A percentile compares a stretch with the other conserved stretches of the same genome.
Conservation (phyloP, 2,888 invertebrate genomes). For the Panopea generosa region DNA sequence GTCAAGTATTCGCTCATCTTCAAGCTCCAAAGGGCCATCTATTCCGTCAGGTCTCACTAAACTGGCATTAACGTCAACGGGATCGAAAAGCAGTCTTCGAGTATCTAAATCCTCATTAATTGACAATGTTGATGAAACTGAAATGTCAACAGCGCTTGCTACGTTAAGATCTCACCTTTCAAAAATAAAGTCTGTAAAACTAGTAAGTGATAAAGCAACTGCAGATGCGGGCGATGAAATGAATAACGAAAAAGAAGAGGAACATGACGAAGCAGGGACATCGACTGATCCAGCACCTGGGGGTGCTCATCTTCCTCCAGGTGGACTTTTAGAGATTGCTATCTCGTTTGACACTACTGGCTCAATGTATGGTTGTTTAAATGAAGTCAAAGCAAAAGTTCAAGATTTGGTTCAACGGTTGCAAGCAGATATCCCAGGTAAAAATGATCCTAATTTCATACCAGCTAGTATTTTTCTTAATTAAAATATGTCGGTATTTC, state of each 20-base stretch:
- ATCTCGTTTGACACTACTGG: conserved; percentile 81
- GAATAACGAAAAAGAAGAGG: conserved; percentile 4
- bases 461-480: background rate
- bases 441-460: too few species aligned
- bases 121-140: conserved; percentile 35
- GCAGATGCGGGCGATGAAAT: too few species aligned
- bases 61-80: conserved; percentile 33
- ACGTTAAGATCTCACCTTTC: conserved; percentile 22
- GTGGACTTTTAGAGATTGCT: conserved; percentile 75
- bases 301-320: conserved; percentile 46
- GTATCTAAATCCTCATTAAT: conserved; percentile 30
- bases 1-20: conserved; percentile 17
- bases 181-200: conserved; percentile 14
- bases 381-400: conserved; percentile 69
- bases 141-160: conserved; percentile 41
- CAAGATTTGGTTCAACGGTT: conserved; percentile 73
- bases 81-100: conserved; percentile 2
- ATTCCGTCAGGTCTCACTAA: conserved; percentile 49
- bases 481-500: background rate
- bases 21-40: conserved; percentile 15
- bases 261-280: background rate
- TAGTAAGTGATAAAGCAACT: too few species aligned
- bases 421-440: conserved; percentile 75
- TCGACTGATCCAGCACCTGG: conserved; percentile 30
- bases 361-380: conserved; percentile 76